Evolutionary conservation across 2,113 vertebrate species (phyloP).

Genomic region (Poeciliopsis turrubarensis): DNA sequence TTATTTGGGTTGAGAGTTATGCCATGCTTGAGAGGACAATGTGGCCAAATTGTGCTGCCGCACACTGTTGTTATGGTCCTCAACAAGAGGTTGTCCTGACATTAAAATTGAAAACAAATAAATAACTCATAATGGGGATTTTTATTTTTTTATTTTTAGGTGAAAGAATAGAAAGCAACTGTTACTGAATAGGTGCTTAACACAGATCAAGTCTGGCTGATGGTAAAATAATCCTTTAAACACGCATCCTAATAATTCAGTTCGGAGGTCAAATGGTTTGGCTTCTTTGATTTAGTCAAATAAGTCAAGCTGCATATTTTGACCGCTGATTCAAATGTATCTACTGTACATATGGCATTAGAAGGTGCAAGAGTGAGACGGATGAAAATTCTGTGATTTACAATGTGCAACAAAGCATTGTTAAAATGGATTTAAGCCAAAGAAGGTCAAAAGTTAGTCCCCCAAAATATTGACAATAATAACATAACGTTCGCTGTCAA

Average conservation of each 20-base stretch:
- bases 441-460: no score
- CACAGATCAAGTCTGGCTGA: neutral
- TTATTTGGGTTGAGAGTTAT: conserved; percentile 15
- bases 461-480: no score
- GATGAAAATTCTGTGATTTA: no score
- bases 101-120: conserved; percentile 9
- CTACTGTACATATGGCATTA: no score
- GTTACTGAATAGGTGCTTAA: neutral
- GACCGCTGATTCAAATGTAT: no score
- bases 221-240: neutral
- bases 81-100: conserved; percentile 5
- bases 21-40: conserved; percentile 11
- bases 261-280: no score
- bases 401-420: no score
- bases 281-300: no score
- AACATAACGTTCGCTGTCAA: no score
- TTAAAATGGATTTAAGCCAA: no score
- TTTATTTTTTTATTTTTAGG: neutral
- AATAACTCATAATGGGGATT: conserved; percentile 7
- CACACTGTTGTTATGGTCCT: conserved; percentile 6
- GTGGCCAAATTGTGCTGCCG: conserved; percentile 8
- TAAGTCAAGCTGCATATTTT: no score
- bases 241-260: neutral
- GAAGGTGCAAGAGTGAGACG: no score
- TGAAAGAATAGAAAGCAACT: neutral